These are phyloP conservation scores for Liopterus haemorrhoidalis DNA, from an alignment of 2,888 invertebrate genomes.

Conservation along the genomic window DNA sequence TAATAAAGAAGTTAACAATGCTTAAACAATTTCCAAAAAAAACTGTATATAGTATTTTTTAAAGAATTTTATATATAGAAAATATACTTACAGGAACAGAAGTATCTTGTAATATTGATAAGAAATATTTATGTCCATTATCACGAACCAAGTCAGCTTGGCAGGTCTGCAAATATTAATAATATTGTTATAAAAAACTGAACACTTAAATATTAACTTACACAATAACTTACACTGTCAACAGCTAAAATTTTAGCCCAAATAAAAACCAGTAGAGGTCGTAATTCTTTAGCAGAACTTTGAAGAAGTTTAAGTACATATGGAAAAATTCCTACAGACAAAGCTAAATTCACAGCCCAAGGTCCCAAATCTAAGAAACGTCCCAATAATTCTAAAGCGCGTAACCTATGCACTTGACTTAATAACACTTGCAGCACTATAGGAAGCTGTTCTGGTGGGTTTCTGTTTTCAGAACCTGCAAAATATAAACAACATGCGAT, in stretches of 20 bases:
- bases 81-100: constrained; percentile 64
- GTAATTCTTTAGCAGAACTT: constrained; percentile 85
- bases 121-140: constrained; percentile 89
- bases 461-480: constrained; percentile 60
- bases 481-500: constrained; percentile 12
- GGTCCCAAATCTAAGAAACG: constrained; percentile 91
- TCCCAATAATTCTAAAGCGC: constrained; percentile 90
- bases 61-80: constrained; percentile 7
- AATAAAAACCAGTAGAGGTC: constrained; percentile 91
- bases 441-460: constrained; percentile 92
- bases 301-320: constrained; percentile 96
- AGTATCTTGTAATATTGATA: constrained; percentile 83
- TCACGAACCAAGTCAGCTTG: constrained; percentile 93
- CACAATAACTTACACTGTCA: constrained; percentile 66
- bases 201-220: constrained; percentile 3
- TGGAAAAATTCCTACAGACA: constrained; percentile 97
- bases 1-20: too few species aligned
- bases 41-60: constrained; percentile 7
- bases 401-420: constrained; percentile 79
- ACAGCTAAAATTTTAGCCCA: constrained; percentile 99
- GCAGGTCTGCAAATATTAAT: constrained; percentile 63
- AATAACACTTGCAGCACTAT: constrained; percentile 86
- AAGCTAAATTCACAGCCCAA: constrained; percentile 91
- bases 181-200: constrained; percentile 9
- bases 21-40: constrained; percentile 15